Evolutionary conservation across 2,888 invertebrate genomes (phyloP), one percentile per base, ranked within the genome.

Genomic region (Azorinus chamasolen): DNA sequence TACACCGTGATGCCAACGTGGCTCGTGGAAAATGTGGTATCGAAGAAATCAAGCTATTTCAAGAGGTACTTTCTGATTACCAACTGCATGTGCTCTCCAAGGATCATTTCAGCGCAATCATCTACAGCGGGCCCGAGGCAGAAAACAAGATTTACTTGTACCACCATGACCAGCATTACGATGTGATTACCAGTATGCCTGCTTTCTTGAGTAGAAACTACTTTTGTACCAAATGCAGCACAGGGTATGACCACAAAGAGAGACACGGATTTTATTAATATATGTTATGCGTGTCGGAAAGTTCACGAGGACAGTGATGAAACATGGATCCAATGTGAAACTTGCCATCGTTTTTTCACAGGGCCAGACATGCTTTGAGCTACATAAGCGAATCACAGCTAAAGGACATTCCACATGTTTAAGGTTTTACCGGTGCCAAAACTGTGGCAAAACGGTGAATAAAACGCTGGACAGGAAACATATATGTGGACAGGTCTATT

Each of bases 151-250:
- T 73, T 16, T 66, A 37, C 50, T 2, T 72, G 16, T 61, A 51
- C 22, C 32, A 6, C 5, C 10, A 32, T 32, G 32, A 32, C 5
- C 5, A 32, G 5, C 32, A 32, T 10, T 32, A 32, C 10, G 32
- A 4, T 10, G 54, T 73, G n/a, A 78, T 78, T 18, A 73, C 78
- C 1, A 65, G 55, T 25, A 77, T 77, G 77, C 27, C 77, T 0
- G 66, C 51, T 5, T 77, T 77, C 45, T 20, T 77, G 6, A 41
- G 24, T 8, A 64, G 48, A 41, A 76, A 27, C 4, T 71, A 71
- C 32, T 71, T 37, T 46, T 66, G 71, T 46, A 37, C 32, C 16
- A 48, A 53, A 24, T 69, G 69, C 37, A 43, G 45, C 16, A 62
- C 41, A 43, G 61, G 61, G 20, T 59, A 69, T 27, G 18, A 48